These are phyloP conservation scores for Nautilus pompilius DNA, from an alignment of 1,140 invertebrate genomes.

Conservation along the genomic window DNA sequence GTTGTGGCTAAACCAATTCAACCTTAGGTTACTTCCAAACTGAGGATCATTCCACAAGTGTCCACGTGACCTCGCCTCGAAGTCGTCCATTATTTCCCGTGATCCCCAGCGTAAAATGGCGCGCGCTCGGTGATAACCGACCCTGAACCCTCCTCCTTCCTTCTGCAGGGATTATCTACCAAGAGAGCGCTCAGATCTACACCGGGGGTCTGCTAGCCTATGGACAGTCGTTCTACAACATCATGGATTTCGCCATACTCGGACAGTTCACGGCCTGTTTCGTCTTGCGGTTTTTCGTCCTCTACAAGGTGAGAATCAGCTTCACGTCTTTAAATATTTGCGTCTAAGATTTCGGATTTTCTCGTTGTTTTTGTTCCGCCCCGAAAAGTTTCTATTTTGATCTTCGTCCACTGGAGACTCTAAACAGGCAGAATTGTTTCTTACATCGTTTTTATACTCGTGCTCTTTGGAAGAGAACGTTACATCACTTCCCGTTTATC, in stretches of 20 bases:
- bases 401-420: not conserved
- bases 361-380: no score
- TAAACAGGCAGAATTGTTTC: not conserved
- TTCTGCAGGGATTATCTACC: conserved; percentile 42
- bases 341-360: conserved; percentile 1
- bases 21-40: not conserved
- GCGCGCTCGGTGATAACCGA: no score
- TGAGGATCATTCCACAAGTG: not conserved
- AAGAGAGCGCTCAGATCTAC: conserved; percentile 50
- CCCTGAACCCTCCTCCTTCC: not conserved
- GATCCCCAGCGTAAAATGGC: no score
- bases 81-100: no score
- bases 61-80: not conserved
- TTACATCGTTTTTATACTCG: conserved; percentile 8
- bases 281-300: conserved; percentile 29
- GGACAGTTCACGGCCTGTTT: conserved; percentile 36
- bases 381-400: not conserved
- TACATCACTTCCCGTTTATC: no score
- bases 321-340: no score
- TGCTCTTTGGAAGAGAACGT: not conserved
- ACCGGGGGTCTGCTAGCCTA: conserved; percentile 35
- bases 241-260: conserved; percentile 41
- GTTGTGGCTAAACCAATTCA: not conserved
- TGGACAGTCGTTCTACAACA: conserved; percentile 43
- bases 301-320: conserved; percentile 41